These are phyloP conservation scores for Tetragnatha montana DNA, from an alignment of 2,888 invertebrate species.

Conservation along the genomic window DNA sequence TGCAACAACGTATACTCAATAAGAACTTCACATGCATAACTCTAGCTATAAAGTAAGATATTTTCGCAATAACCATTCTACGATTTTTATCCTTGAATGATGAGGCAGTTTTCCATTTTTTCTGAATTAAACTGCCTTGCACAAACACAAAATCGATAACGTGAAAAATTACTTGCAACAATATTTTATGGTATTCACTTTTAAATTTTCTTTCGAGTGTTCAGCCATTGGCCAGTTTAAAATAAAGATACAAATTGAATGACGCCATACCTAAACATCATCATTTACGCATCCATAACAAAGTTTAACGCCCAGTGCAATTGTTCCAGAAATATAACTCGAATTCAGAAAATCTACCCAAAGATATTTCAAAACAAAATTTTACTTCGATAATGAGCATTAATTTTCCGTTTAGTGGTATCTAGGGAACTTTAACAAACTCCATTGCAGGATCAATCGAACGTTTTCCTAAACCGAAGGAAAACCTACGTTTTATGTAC, in stretches of 20 bases:
- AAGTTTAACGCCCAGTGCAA: constrained; percentile 18
- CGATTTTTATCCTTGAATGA: no score
- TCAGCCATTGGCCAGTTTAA: no score
- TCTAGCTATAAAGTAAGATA: no score
- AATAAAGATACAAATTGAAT: not conserved
- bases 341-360: constrained; percentile 23
- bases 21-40: no score
- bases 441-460: constrained; percentile 69
- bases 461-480: constrained; percentile 71
- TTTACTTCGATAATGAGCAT: constrained; percentile 10
- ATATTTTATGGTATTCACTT: no score
- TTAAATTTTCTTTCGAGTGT: no score
- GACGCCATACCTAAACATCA: not conserved
- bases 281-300: constrained; percentile 19
- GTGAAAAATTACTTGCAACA: no score
- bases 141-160: no score
- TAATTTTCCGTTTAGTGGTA: not conserved
- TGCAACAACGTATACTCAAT: no score
- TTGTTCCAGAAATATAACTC: not conserved
- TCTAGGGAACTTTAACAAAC: constrained; percentile 41
- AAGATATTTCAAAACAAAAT: not conserved
- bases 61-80: no score
- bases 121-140: no score
- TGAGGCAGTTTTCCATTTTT: no score
- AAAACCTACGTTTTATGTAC: constrained; percentile 71